phyloP scores from a whole-genome alignment of 2,888 invertebrate genomes.

The Aleiodes testaceus region DNA sequence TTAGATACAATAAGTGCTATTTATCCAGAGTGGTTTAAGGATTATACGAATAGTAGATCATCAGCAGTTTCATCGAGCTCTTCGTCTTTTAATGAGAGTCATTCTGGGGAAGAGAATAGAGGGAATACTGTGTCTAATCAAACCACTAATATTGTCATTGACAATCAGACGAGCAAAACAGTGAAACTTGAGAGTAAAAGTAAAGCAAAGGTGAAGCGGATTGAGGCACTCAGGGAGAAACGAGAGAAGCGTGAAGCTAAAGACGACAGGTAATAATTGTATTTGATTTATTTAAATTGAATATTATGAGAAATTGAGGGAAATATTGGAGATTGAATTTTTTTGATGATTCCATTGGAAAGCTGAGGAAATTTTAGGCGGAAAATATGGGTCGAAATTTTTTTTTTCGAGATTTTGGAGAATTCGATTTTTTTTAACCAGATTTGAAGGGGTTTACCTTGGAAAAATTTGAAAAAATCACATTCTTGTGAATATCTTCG shows the following conservation, averaged over 20 bases:
- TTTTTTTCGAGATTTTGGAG: no score
- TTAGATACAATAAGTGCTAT: slow-evolving; percentile 93
- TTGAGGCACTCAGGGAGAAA: slow-evolving; percentile 61
- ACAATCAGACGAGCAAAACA: slow-evolving; percentile 60
- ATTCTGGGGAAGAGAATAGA: slow-evolving; percentile 58
- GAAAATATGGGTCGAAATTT: no score
- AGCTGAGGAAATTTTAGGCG: no score
- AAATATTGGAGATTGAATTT: no score
- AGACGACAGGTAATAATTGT: slow-evolving; percentile 58
- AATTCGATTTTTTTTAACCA: no score
- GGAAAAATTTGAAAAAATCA: no score
- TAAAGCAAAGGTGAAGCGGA: slow-evolving; percentile 65
- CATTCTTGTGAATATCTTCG: no score
- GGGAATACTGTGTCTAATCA: slow-evolving; percentile 45
- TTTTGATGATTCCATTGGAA: no score
- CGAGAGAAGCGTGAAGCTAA: slow-evolving; percentile 64
- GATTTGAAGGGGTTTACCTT: no score
- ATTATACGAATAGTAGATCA: slow-evolving; percentile 68
- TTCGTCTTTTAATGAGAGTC: slow-evolving; percentile 48
- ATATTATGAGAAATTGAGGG: no score
- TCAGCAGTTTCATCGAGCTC: slow-evolving; percentile 61
- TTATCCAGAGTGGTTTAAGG: slow-evolving; percentile 94
- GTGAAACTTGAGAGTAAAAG: slow-evolving; percentile 60
- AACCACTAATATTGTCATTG: slow-evolving; percentile 61
- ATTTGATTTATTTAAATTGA: background rate